Conservation (phyloP, 2,888 invertebrate genomes). For the Dioctria linearis region DNA sequence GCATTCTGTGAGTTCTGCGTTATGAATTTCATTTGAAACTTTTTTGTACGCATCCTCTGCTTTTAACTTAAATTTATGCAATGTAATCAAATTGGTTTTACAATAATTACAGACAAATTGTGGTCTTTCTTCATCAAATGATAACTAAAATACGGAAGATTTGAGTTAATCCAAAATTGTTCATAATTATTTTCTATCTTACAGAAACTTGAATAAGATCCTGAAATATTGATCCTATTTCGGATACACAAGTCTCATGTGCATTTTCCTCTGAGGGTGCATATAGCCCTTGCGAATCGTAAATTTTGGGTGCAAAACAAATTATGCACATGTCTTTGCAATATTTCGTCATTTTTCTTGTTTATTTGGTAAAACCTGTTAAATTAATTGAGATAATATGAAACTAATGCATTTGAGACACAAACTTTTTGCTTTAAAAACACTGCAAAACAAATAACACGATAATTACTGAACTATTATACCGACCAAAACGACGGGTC, state of each 20-base stretch:
- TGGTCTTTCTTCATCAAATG: not conserved
- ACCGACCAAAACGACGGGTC: too few relatives aligned
- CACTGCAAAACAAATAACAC: too few relatives aligned
- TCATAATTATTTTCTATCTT: not conserved
- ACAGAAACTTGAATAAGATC: constrained; percentile 31
- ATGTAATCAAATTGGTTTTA: constrained; percentile 41
- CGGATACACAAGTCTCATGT: not conserved
- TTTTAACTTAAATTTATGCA: constrained; percentile 53
- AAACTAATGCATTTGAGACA: not conserved
- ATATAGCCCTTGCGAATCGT: constrained; percentile 18
- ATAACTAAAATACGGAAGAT: constrained; percentile 21
- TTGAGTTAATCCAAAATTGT: not conserved
- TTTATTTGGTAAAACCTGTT: not conserved
- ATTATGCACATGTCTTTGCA: constrained; percentile 43
- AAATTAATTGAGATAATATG: not conserved
- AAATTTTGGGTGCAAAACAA: constrained; percentile 33
- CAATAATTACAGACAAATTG: constrained; percentile 51
- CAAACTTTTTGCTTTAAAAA: too few relatives aligned
- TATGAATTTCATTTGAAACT: not conserved
- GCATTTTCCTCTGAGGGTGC: not conserved
- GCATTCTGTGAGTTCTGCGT: not conserved
- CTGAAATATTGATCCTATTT: constrained; percentile 23
- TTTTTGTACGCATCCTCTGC: constrained; percentile 48
- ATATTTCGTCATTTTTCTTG: constrained; percentile 3
- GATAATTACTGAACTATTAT: too few relatives aligned